A percentile compares a stretch with the other conserved stretches of the same genome.
Conservation (phyloP, 2,888 invertebrate genomes). For the Ischnus inquisitorius region DNA sequence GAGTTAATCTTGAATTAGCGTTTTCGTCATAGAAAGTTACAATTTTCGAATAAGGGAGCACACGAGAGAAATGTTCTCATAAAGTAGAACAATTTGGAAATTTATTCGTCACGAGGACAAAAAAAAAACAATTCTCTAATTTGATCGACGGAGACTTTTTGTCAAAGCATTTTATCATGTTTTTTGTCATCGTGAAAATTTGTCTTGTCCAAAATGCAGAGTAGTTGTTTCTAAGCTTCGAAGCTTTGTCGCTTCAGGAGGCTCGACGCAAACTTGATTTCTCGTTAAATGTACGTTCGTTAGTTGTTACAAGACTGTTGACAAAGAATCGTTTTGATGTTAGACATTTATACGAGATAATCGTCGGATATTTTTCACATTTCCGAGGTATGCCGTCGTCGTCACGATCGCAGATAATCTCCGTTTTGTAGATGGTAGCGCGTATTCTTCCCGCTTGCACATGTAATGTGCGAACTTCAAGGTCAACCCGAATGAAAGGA, state of each 20-base stretch:
- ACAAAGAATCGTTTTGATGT: constrained; percentile 16
- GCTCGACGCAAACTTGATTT: neutral
- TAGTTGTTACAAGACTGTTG: constrained; percentile 17
- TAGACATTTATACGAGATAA: constrained; percentile 8
- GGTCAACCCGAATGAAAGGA: constrained; percentile 8
- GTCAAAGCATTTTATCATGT: too few species aligned
- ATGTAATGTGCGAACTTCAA: constrained; percentile 29
- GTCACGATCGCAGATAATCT: constrained; percentile 40
- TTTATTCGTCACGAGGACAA: too few species aligned
- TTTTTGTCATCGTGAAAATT: too few species aligned
- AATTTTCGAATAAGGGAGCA: too few species aligned
- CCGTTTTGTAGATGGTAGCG: constrained; percentile 37
- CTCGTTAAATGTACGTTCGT: constrained; percentile 30
- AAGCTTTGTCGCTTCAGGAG: neutral
- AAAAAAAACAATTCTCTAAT: too few species aligned
- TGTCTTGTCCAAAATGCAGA: too few species aligned
- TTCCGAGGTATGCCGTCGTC: constrained; percentile 16
- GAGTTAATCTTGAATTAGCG: too few species aligned
- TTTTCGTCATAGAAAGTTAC: too few species aligned
- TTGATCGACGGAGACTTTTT: too few species aligned
- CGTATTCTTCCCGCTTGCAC: constrained; percentile 34
- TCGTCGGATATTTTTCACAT: constrained; percentile 22
- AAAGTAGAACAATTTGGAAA: too few species aligned
- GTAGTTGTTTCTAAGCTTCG: neutral
- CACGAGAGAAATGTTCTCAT: too few species aligned